These are phyloP conservation scores for Drosophila limbata DNA, from an alignment of 2,888 invertebrate species.

Conservation along the genomic window DNA sequence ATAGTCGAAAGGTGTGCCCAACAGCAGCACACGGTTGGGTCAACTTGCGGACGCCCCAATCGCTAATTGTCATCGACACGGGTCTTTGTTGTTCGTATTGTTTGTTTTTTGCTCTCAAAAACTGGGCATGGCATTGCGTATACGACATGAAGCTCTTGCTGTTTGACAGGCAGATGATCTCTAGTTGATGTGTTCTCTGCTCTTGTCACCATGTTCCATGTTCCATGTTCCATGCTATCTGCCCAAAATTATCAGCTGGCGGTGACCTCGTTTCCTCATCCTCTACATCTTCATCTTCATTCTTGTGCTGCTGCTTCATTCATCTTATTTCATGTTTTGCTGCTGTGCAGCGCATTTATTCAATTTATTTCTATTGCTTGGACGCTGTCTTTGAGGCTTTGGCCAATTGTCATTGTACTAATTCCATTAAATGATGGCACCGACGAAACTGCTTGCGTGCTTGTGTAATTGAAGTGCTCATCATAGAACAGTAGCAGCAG, in stretches of 20 bases:
- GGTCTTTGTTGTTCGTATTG: conserved; percentile 62
- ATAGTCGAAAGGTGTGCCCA: conserved; percentile 55
- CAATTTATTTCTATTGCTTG: conserved; percentile 78
- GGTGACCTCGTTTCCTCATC: conserved; percentile 66
- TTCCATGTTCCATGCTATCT: conserved; percentile 64
- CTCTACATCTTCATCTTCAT: conserved; percentile 39
- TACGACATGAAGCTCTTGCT: conserved; percentile 28
- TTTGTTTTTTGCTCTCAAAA: conserved; percentile 14
- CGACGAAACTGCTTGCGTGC: conserved; percentile 63
- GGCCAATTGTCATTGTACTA: conserved; percentile 81
- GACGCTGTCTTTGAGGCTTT: conserved; percentile 71
- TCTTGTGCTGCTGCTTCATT: conserved; percentile 17
- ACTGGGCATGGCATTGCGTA: conserved; percentile 59
- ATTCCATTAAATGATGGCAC: conserved; percentile 73
- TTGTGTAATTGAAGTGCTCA: conserved; percentile 77
- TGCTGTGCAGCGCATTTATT: conserved; percentile 72
- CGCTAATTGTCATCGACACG: conserved; percentile 81
- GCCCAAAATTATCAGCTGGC: conserved; percentile 73
- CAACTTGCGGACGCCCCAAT: conserved; percentile 57
- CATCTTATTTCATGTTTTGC: conserved; percentile 35
- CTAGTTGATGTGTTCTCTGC: conserved; percentile 33
- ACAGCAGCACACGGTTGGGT: conserved; percentile 57
- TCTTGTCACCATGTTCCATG: conserved; percentile 13
- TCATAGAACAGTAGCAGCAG: conserved; percentile 48
- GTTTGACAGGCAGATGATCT: conserved; percentile 58